Conservation (phyloP, 2,888 invertebrate genomes). For the Diloba caeruleocephala region DNA sequence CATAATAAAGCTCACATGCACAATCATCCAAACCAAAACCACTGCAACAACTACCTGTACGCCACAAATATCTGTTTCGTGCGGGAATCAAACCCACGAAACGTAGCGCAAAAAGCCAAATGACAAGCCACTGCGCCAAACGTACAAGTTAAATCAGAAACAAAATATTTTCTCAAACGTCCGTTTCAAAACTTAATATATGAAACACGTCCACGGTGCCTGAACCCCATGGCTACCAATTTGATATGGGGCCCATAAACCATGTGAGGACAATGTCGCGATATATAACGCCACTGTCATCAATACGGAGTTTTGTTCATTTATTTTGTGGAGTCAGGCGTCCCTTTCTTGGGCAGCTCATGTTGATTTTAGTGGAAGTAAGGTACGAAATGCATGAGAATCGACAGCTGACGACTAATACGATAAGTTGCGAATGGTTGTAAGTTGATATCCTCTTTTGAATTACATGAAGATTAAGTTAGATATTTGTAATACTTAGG, state of each 20-base stretch:
- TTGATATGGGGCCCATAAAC: slow-evolving; percentile 54
- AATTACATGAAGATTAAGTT: too few species aligned
- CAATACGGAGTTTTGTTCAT: slow-evolving; percentile 36
- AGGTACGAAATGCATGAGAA: slow-evolving; percentile 14
- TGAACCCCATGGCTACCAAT: slow-evolving; percentile 47
- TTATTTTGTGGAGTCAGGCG: slow-evolving; percentile 22
- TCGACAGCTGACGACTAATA: neutral
- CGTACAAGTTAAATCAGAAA: slow-evolving; percentile 12
- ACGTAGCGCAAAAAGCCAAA: too few species aligned
- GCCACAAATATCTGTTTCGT: too few species aligned
- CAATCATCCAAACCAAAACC: too few species aligned
- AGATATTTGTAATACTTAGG: slow-evolving; percentile 10
- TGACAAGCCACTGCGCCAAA: too few species aligned
- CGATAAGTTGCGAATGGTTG: too few species aligned
- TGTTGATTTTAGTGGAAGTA: slow-evolving; percentile 23
- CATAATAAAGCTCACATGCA: too few species aligned
- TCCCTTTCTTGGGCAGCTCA: slow-evolving; percentile 21
- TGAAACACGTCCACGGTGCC: slow-evolving; percentile 16
- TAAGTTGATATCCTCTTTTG: too few species aligned
- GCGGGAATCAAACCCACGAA: too few species aligned
- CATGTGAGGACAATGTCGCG: slow-evolving; percentile 54
- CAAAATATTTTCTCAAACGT: slow-evolving; percentile 25
- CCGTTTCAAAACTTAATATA: slow-evolving; percentile 31
- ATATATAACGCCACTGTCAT: slow-evolving; percentile 57
- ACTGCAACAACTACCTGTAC: too few species aligned